Percentiles rank a stretch among this genome's conserved stretches.
These are phyloP conservation scores for Uloborus diversus DNA, from an alignment of 1,140 invertebrate species.

Conservation along the genomic window DNA sequence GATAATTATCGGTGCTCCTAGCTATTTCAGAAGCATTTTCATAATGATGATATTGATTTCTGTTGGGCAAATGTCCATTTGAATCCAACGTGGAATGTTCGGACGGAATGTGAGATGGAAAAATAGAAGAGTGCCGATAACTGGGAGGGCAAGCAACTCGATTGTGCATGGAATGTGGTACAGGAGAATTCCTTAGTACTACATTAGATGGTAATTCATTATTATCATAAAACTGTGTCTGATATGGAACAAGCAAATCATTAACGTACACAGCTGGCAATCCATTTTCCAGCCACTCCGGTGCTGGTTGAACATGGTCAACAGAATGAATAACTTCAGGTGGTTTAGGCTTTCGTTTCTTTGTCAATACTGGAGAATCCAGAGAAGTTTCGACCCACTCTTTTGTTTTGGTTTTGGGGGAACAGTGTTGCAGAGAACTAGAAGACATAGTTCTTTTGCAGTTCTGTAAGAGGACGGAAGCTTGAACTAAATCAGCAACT, in stretches of 20 bases:
- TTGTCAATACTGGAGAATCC: slow-evolving; percentile 68
- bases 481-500: slow-evolving; percentile 23
- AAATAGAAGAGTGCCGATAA: neutral
- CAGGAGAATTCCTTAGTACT: slow-evolving; percentile 5
- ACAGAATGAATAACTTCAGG: neutral
- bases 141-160: neutral
- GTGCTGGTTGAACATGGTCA: slow-evolving; percentile 6
- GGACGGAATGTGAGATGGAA: neutral
- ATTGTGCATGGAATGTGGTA: neutral
- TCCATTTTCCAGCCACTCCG: slow-evolving; percentile 48
- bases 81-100: neutral
- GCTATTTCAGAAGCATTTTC: slow-evolving; percentile 1
- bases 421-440: neutral
- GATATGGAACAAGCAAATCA: neutral
- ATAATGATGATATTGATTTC: slow-evolving; percentile 31
- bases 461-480: slow-evolving; percentile 36
- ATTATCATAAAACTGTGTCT: neutral
- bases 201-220: neutral
- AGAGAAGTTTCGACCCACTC: slow-evolving; percentile 80
- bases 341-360: slow-evolving; percentile 16
- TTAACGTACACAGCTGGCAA: neutral
- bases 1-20: neutral
- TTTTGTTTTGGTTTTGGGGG: slow-evolving; percentile 67
- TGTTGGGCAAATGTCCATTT: neutral
- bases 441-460: slow-evolving; percentile 36